Conservation (phyloP, 2,888 invertebrate genomes). For the Nomada fucata region DNA sequence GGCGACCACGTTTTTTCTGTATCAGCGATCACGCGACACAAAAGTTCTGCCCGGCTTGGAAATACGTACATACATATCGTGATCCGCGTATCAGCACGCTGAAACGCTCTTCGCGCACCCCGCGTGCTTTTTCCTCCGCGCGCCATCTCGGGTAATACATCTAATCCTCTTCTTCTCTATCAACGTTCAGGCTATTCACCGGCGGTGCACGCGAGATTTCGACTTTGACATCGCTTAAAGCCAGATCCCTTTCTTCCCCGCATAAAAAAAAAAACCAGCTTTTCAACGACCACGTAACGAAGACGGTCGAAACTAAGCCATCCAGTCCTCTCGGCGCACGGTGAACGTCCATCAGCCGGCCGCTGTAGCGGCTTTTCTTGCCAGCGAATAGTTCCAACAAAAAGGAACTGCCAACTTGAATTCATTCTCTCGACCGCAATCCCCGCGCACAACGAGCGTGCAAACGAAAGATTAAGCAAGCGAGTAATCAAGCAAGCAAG, state of each 20-base stretch:
- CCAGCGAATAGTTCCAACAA: not conserved
- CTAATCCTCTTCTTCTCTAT: not conserved
- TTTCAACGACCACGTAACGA: conserved; percentile 4
- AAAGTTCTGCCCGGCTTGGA: not conserved
- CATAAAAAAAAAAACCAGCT: not conserved
- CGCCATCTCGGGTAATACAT: not conserved
- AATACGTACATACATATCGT: not conserved
- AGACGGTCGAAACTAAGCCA: not conserved
- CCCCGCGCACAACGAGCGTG: not conserved
- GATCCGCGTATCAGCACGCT: not conserved
- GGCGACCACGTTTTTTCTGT: conserved; percentile 23
- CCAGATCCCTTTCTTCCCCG: not conserved
- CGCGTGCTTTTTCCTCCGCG: not conserved
- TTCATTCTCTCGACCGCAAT: conserved; percentile 30
- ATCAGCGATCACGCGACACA: conserved; percentile 21
- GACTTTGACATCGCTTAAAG: not conserved
- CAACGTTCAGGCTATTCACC: not conserved
- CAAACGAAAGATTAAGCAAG: not conserved
- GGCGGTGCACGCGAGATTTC: not conserved
- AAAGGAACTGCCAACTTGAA: not conserved
- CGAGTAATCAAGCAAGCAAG: not conserved
- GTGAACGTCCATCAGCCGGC: not conserved
- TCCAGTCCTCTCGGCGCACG: not conserved
- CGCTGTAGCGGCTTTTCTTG: conserved; percentile 12
- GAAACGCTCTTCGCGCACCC: conserved; percentile 8